phyloP scores from a whole-genome alignment of 2,888 invertebrate genomes.

The Eupithecia centaureata region DNA sequence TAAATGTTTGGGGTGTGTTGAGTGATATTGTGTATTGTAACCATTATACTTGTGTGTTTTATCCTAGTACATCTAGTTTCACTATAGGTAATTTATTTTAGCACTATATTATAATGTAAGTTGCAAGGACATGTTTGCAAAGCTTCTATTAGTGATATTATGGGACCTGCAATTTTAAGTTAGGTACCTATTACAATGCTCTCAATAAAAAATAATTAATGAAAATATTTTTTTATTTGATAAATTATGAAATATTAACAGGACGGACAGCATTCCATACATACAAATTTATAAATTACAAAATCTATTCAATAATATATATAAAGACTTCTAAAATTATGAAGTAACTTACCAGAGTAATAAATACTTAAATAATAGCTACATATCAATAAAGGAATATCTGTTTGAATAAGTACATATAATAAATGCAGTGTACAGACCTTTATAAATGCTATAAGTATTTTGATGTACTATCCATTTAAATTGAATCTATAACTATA shows the following conservation, averaged over 20 bases:
- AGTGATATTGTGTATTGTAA: not conserved
- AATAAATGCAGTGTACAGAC: not conserved
- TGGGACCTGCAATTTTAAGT: not conserved
- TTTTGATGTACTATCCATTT: not conserved
- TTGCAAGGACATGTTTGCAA: not conserved
- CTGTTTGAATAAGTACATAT: not conserved
- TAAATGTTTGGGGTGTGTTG: not conserved
- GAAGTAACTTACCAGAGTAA: no score
- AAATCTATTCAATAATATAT: not conserved
- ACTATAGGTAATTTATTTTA: slow-evolving; percentile 1
- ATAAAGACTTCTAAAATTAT: no score
- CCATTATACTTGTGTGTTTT: not conserved
- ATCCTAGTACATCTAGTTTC: not conserved
- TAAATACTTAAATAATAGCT: not conserved
- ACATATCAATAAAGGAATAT: not conserved
- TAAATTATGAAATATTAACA: slow-evolving; percentile 9
- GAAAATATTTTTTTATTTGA: not conserved
- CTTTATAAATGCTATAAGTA: not conserved
- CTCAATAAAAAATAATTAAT: not conserved
- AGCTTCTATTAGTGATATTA: not conserved
- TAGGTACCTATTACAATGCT: not conserved
- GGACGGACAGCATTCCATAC: slow-evolving; percentile 19
- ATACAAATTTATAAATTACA: slow-evolving; percentile 16
- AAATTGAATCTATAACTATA: not conserved
- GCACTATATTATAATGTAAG: not conserved